Evolutionary conservation across 1,140 invertebrate genomes (phyloP), one percentile per base, ranked within the genome.

Genomic region (Brachionus rotundiformis): DNA sequence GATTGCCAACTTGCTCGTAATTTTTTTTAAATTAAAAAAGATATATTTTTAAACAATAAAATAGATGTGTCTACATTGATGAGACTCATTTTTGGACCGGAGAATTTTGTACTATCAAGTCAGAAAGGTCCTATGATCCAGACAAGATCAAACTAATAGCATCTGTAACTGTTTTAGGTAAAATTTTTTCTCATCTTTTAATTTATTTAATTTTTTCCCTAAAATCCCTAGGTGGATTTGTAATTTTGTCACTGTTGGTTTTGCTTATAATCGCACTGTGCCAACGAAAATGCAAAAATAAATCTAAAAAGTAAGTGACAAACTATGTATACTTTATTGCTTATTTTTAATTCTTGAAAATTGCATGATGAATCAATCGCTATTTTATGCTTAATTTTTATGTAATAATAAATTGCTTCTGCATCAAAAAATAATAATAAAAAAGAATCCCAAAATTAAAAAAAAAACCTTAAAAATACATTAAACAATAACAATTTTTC

Each of bases 311-410:
- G 68, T 73, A 71, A 23, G 6, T 44, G n/a, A 36, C 5, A 16
- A 39, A 71, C 31, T 13, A 19, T 5, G 10, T 36, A 16, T 36
- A 36, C 16, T 71, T 19, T 71, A 36, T 71, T 19, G n/a, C 16
- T 71, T 36, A 71, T 71, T 36, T 27, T 73, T 65, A 65, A 65
- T 65, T 65, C 61, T 65, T 65, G 61, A 65, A 65, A 65, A 29
- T 65, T 65, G 61, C 61, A 65, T 65, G 61, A 31, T 65, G 25
- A 33, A 31, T 65, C 31, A 65, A 19, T 10, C 7, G 47, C 47
- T 54, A 19, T 54, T 54, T 54, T 65, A 11, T 65, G 25, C 25
- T 65, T 65, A 31, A 65, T 65, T 65, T 31, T 31, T 65, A 27
- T 27, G 16, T 33, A 6, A 29, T 33, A 7, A 29, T n/a, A 27